Evolutionary conservation across 2,888 invertebrate genomes (phyloP).

Genomic region (Dilophus febrilis): DNA sequence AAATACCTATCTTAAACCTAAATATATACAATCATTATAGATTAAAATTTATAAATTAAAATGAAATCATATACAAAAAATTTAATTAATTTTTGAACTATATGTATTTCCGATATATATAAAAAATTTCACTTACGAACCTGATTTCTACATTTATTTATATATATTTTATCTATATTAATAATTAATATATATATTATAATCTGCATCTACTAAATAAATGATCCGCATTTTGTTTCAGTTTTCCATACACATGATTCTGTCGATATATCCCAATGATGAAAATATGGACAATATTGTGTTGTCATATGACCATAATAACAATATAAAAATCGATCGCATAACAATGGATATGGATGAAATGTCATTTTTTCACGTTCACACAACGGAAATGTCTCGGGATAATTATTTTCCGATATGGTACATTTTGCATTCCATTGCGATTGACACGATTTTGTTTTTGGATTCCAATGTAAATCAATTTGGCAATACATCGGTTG

Average conservation of each 20-base stretch:
- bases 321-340: conserved; percentile 24
- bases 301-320: conserved; percentile 21
- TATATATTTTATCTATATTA: too few relatives aligned
- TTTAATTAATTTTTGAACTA: too few relatives aligned
- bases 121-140: too few relatives aligned
- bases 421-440: conserved; percentile 19
- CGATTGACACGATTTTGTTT: conserved; percentile 20
- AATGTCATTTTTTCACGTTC: conserved; percentile 16
- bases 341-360: conserved; percentile 22
- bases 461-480: conserved; percentile 19
- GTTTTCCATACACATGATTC: conserved; percentile 14
- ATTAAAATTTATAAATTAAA: too few relatives aligned
- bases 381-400: conserved; percentile 14
- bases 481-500: conserved; percentile 20
- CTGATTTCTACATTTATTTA: too few relatives aligned
- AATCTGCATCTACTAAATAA: too few relatives aligned
- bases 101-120: too few relatives aligned
- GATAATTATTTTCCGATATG: conserved; percentile 11
- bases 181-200: too few relatives aligned
- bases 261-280: conserved; percentile 21
- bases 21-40: too few relatives aligned
- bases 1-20: too few relatives aligned
- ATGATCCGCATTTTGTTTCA: neutral
- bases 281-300: conserved; percentile 24
- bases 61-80: too few relatives aligned